phyloP scores from a whole-genome alignment of 2,888 invertebrate genomes.

The Metalampra italica region DNA sequence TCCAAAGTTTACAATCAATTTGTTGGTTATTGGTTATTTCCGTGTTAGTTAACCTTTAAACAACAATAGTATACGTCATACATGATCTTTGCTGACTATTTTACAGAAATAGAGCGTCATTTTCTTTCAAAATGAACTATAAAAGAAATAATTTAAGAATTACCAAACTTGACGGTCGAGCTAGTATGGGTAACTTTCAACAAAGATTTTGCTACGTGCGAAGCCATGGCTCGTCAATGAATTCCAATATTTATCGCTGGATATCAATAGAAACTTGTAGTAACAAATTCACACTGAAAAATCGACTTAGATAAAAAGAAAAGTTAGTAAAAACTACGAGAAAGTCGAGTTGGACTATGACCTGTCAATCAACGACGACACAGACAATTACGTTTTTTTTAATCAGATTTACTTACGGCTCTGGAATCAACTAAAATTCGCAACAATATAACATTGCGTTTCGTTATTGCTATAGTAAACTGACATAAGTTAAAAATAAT shows the following conservation, averaged over 20 bases:
- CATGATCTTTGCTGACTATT: neutral
- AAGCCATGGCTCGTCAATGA: slow-evolving; percentile 52
- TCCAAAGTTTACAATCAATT: slow-evolving; percentile 18
- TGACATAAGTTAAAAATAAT: too few relatives aligned
- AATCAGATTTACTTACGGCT: too few relatives aligned
- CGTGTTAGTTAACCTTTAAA: neutral
- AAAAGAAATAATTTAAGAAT: slow-evolving; percentile 16
- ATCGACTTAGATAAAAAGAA: too few relatives aligned
- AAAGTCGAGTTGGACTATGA: slow-evolving; percentile 69
- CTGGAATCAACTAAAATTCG: too few relatives aligned
- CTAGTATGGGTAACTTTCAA: slow-evolving; percentile 55
- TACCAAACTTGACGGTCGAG: slow-evolving; percentile 67
- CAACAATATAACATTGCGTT: too few relatives aligned
- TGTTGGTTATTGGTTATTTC: neutral
- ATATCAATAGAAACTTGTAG: slow-evolving; percentile 10
- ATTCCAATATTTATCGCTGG: slow-evolving; percentile 23
- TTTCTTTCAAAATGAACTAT: neutral
- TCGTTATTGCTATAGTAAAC: too few relatives aligned
- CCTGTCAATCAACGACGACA: slow-evolving; percentile 31
- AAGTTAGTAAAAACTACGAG: too few relatives aligned
- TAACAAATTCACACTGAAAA: too few relatives aligned
- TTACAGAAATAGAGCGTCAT: neutral
- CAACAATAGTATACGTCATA: neutral
- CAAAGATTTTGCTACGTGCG: slow-evolving; percentile 66
- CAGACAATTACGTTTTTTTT: too few relatives aligned